phyloP scores from a whole-genome alignment of 1,140 invertebrate genomes.

The Mizuhopecten yessoensis region DNA sequence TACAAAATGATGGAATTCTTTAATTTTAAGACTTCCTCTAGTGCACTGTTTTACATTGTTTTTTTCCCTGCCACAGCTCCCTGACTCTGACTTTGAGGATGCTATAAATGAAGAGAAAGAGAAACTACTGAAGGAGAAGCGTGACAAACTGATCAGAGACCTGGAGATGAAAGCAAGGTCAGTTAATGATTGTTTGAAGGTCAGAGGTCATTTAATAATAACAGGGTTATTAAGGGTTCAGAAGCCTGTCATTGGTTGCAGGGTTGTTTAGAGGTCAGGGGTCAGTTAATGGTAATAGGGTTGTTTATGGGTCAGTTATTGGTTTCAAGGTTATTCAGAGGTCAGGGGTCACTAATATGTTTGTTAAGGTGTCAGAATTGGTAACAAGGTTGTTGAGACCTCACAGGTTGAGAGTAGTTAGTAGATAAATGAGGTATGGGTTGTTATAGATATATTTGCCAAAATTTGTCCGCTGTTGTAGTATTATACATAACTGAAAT shows the following conservation, averaged over 20 bases:
- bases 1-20: no score
- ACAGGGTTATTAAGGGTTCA: background rate
- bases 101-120: slow-evolving; percentile 58
- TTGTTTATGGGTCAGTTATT: no score
- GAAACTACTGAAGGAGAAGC: slow-evolving; percentile 51
- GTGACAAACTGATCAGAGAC: slow-evolving; percentile 46
- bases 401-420: no score
- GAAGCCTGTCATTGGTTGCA: no score
- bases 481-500: background rate
- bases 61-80: slow-evolving; percentile 38
- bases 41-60: no score
- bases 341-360: no score
- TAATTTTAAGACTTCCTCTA: no score
- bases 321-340: background rate
- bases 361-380: no score
- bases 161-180: slow-evolving; percentile 43
- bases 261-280: background rate
- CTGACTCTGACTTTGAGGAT: slow-evolving; percentile 62
- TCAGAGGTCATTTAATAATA: background rate
- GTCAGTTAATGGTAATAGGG: background rate
- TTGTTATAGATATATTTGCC: no score
- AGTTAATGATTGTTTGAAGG: background rate
- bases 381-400: no score
- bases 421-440: no score
- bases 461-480: no score